These are phyloP conservation scores for Nothocercus nigrocapillus DNA, from an alignment of 2,113 vertebrate genomes.

Conservation along the genomic window DNA sequence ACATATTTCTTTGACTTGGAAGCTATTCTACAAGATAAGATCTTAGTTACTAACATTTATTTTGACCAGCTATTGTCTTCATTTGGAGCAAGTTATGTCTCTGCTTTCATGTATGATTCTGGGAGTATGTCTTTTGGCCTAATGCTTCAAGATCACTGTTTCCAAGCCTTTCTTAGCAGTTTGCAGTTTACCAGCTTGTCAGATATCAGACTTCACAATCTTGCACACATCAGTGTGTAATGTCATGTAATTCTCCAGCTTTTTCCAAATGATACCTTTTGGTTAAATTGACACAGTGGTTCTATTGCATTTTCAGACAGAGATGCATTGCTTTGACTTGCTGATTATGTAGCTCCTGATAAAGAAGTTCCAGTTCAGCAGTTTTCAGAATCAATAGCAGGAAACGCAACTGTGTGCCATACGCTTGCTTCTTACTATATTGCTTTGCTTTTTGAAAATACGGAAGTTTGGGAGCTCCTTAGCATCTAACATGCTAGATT, in stretches of 20 bases:
- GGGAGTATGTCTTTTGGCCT: background rate
- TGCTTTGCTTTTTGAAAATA: conserved; percentile 10
- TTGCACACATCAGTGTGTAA: background rate
- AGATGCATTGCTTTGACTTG: conserved; percentile 8
- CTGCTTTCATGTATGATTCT: background rate
- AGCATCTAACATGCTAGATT: background rate
- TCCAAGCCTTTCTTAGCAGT: background rate
- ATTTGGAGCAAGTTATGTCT: background rate
- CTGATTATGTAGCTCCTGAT: conserved; percentile 33
- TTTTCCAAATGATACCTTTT: conserved; percentile 2
- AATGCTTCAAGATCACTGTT: background rate
- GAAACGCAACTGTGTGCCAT: conserved; percentile 11
- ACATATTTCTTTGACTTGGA: background rate
- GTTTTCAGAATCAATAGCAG: conserved; percentile 47
- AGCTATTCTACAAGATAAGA: background rate
- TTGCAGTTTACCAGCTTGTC: background rate
- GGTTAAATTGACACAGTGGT: conserved; percentile 36
- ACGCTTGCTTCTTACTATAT: conserved; percentile 22
- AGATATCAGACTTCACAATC: background rate
- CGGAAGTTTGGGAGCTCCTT: background rate
- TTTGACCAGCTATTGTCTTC: background rate
- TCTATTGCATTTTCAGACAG: conserved; percentile 23
- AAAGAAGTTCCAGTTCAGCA: conserved; percentile 49
- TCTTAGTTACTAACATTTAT: background rate
- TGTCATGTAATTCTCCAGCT: background rate